These are phyloP conservation scores for Prietella phreatophila DNA, from an alignment of 2,113 vertebrate species.

Conservation along the genomic window DNA sequence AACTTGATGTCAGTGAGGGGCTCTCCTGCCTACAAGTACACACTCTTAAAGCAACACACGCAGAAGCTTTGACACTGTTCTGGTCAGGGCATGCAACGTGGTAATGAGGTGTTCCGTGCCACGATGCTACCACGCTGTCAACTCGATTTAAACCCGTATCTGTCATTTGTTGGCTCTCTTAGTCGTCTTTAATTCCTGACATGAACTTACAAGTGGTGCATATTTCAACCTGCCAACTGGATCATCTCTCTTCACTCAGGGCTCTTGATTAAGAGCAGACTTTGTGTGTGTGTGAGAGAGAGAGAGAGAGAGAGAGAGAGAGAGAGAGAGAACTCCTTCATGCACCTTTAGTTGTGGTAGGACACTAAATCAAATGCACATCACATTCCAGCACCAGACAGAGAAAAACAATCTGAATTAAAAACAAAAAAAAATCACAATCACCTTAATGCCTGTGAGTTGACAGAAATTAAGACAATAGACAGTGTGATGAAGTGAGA, in stretches of 20 bases:
- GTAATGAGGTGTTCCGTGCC: conserved; percentile 7
- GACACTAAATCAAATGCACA: conserved; percentile 7
- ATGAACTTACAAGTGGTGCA: conserved; percentile 17
- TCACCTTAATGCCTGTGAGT: background rate
- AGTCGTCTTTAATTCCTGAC: background rate
- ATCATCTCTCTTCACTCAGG: conserved; percentile 35
- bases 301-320: too few species aligned
- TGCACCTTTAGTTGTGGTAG: conserved; percentile 27
- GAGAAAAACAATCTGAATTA: background rate
- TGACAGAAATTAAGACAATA: background rate
- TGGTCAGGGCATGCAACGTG: conserved; percentile 27
- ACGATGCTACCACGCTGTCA: background rate
- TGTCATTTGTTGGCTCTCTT: background rate
- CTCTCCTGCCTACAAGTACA: conserved; percentile 69
- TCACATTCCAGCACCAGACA: background rate
- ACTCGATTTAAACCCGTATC: background rate
- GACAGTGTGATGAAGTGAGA: background rate
- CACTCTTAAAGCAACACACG: conserved; percentile 75
- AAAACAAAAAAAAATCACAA: background rate
- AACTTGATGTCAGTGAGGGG: conserved; percentile 73
- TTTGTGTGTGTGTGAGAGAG: background rate
- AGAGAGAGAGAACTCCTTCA: conserved; percentile 23
- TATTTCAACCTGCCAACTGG: conserved; percentile 34
- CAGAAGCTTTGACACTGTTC: conserved; percentile 16
- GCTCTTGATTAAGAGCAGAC: conserved; percentile 1